These are phyloP conservation scores for Eristalinus sepulchralis DNA, from an alignment of 2,888 invertebrate genomes.

Conservation along the genomic window DNA sequence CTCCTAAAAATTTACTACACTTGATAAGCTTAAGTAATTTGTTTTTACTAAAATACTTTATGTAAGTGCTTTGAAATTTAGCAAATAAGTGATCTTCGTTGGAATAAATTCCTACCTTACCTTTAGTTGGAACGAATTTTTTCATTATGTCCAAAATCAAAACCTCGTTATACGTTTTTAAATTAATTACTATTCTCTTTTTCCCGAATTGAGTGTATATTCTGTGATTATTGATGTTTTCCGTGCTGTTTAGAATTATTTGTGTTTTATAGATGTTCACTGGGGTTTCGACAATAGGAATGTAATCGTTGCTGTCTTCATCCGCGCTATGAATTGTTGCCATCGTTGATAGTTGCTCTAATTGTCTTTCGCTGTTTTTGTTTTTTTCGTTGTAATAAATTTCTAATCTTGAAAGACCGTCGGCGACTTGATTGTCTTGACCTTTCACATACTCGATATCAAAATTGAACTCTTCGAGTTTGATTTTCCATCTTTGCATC, in stretches of 20 bases:
- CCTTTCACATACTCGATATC: conserved; percentile 57
- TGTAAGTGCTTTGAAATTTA: not conserved
- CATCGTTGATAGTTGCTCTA: conserved; percentile 17
- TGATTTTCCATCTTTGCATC: conserved; percentile 76
- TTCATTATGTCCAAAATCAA: no score
- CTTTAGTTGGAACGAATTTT: no score
- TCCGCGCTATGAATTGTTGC: conserved; percentile 16
- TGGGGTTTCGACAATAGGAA: conserved; percentile 6
- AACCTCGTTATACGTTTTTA: no score
- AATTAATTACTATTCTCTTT: no score
- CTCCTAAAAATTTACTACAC: no score
- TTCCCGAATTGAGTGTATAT: no score
- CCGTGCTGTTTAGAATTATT: no score
- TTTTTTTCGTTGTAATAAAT: conserved; percentile 11
- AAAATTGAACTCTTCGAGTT: conserved; percentile 16
- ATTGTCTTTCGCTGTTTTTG: not conserved
- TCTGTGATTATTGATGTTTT: no score
- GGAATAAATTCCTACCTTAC: no score
- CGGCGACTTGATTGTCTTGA: conserved; percentile 37
- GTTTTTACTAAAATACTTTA: conserved; percentile 36
- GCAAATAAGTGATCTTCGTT: no score
- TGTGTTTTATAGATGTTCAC: conserved; percentile 37
- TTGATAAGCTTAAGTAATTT: not conserved
- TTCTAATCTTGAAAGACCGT: conserved; percentile 43
- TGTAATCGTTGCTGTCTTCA: conserved; percentile 18